These are phyloP conservation scores for Antrozous pallidus DNA, from an alignment of 2,797 vertebrate species.

Conservation along the genomic window DNA sequence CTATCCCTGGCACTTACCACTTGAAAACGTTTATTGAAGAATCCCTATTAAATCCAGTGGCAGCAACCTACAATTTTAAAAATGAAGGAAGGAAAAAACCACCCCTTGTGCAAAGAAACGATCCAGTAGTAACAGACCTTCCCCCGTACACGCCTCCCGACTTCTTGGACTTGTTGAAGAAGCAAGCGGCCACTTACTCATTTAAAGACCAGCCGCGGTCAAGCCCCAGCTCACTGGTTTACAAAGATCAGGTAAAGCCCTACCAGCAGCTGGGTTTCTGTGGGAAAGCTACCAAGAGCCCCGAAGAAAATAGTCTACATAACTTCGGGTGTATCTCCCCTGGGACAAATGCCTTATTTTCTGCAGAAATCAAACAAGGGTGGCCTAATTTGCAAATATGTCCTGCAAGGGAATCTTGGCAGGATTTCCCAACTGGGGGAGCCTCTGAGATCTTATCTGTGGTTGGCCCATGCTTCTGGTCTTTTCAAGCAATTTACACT, in stretches of 20 bases:
- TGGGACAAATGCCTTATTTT: neutral
- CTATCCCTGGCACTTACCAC: slow-evolving; percentile 81
- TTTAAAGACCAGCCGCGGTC: slow-evolving; percentile 83
- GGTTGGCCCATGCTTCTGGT: neutral
- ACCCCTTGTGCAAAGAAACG: slow-evolving; percentile 59
- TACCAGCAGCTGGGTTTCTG: neutral
- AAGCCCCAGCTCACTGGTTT: slow-evolving; percentile 68
- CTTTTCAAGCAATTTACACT: neutral
- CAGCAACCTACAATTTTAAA: slow-evolving; percentile 84
- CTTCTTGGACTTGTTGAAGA: slow-evolving; percentile 79
- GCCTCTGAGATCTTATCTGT: neutral
- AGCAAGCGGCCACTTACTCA: slow-evolving; percentile 73
- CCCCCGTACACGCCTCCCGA: slow-evolving; percentile 74
- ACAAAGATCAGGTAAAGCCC: slow-evolving; percentile 83
- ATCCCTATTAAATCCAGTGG: slow-evolving; percentile 83
- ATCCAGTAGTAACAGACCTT: slow-evolving; percentile 78
- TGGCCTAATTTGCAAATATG: neutral
- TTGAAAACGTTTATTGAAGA: slow-evolving; percentile 85
- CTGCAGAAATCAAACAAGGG: neutral
- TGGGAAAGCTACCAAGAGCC: neutral
- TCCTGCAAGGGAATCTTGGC: neutral
- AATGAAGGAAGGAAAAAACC: slow-evolving; percentile 78
- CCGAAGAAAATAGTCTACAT: neutral
- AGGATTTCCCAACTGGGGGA: neutral
- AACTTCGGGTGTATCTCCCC: neutral